Conservation (phyloP, 1,140 invertebrate genomes). For the Drosophila pallidifrons region DNA sequence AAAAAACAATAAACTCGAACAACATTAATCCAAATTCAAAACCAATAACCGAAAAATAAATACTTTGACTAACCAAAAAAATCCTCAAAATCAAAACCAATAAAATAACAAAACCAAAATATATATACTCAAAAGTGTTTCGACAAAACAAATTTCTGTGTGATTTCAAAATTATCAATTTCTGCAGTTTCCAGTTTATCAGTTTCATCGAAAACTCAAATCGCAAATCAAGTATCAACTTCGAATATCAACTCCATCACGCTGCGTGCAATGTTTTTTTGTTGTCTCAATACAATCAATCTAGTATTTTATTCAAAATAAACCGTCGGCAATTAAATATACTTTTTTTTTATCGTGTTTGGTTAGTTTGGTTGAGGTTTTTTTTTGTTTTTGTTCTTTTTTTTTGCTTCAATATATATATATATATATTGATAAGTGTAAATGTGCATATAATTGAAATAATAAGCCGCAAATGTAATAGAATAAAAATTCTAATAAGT, state of each 20-base stretch:
- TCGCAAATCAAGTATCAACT: constrained; percentile 6
- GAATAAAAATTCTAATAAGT: background rate
- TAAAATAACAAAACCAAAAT: constrained; percentile 37
- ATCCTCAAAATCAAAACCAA: constrained; percentile 9
- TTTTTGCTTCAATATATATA: constrained; percentile 7
- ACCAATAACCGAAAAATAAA: constrained; percentile 35
- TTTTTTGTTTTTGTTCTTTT: constrained; percentile 52
- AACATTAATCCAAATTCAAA: background rate
- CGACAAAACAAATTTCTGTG: constrained; percentile 4
- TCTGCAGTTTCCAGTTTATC: too few species aligned
- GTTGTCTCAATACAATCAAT: constrained; percentile 1
- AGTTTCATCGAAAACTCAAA: constrained; percentile 1
- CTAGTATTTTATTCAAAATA: constrained; percentile 22
- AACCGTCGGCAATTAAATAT: constrained; percentile 53
- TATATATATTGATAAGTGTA: constrained; percentile 10
- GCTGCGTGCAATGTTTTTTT: constrained; percentile 40
- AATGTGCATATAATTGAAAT: background rate
- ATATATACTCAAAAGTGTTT: constrained; percentile 31
- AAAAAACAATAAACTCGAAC: constrained; percentile 3
- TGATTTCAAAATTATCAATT: constrained; percentile 6
- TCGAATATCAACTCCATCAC: constrained; percentile 32
- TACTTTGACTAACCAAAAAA: constrained; percentile 10
- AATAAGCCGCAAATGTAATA: background rate
- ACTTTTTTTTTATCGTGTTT: constrained; percentile 40
- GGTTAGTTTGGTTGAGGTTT: background rate